Percentiles rank a stretch among this genome's conserved stretches.
phyloP scores from a whole-genome alignment of 2,113 vertebrate genomes.

The Candoia aspera region DNA sequence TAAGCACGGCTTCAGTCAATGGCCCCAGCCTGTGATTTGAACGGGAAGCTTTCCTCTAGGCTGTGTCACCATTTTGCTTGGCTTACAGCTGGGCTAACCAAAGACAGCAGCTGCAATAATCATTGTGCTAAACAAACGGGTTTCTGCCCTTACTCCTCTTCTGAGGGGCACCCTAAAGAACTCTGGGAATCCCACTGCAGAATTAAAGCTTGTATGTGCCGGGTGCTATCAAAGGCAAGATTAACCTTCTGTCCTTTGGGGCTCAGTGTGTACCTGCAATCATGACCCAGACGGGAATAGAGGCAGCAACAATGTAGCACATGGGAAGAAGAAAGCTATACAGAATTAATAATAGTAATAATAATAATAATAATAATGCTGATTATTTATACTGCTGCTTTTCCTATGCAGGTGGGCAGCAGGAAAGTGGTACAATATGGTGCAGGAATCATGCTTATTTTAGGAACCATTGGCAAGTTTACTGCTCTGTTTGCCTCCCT shows the following conservation, averaged over 20 bases:
- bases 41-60: neutral
- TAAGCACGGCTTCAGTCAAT: neutral
- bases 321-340: neutral
- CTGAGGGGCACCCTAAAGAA: neutral
- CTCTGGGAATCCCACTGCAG: neutral
- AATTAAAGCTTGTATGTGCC: neutral
- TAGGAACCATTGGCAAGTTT: constrained; percentile 93
- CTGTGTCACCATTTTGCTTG: neutral
- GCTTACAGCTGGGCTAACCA: neutral
- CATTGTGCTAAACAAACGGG: neutral
- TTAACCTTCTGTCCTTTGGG: neutral
- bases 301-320: neutral
- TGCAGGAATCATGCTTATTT: constrained; percentile 88
- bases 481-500: constrained; percentile 93
- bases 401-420: constrained; percentile 87
- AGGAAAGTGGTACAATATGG: constrained; percentile 95
- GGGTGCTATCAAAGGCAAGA: neutral
- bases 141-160: neutral
- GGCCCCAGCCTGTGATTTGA: neutral
- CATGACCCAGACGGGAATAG: neutral
- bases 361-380: neutral
- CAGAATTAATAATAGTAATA: neutral
- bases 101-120: neutral
- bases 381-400: rapidly evolving
- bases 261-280: neutral